Percentiles rank a stretch among this genome's conserved stretches.
These are phyloP conservation scores for Lepidurus apus DNA, from an alignment of 1,140 invertebrate species.

Conservation along the genomic window DNA sequence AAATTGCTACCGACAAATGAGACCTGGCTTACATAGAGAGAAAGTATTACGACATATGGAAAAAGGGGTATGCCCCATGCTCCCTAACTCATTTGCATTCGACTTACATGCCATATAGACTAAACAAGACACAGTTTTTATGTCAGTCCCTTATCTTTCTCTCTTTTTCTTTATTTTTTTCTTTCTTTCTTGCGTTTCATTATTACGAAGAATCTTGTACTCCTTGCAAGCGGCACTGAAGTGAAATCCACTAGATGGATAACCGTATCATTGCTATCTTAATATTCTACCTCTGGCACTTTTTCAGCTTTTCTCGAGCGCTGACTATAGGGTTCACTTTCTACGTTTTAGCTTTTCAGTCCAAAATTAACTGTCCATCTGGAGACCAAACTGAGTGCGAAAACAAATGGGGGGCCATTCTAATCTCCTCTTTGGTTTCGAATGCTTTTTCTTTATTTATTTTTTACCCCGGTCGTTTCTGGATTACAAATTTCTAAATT, in stretches of 20 bases:
- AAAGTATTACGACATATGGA: background rate
- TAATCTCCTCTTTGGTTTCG: background rate
- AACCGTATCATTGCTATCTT: slow-evolving; percentile 10
- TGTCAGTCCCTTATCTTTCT: background rate
- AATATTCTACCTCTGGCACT: slow-evolving; percentile 1
- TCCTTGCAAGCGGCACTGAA: background rate
- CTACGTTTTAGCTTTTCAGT: background rate
- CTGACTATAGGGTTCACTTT: background rate
- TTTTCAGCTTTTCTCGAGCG: background rate
- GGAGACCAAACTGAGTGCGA: background rate
- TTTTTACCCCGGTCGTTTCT: background rate
- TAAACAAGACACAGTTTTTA: background rate
- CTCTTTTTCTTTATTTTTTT: background rate
- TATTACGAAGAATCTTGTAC: background rate
- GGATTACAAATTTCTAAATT: slow-evolving; percentile 13
- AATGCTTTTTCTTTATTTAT: background rate
- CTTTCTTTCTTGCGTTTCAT: background rate
- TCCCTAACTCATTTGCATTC: slow-evolving; percentile 11
- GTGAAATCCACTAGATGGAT: slow-evolving; percentile 1
- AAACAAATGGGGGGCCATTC: slow-evolving; percentile 10
- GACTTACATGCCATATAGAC: background rate
- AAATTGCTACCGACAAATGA: slow-evolving; percentile 14
- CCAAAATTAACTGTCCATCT: background rate
- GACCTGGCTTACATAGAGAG: background rate
- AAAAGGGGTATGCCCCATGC: slow-evolving; percentile 8